Conservation (phyloP, 2,888 invertebrate species). For the Acanthosoma haemorrhoidale region DNA sequence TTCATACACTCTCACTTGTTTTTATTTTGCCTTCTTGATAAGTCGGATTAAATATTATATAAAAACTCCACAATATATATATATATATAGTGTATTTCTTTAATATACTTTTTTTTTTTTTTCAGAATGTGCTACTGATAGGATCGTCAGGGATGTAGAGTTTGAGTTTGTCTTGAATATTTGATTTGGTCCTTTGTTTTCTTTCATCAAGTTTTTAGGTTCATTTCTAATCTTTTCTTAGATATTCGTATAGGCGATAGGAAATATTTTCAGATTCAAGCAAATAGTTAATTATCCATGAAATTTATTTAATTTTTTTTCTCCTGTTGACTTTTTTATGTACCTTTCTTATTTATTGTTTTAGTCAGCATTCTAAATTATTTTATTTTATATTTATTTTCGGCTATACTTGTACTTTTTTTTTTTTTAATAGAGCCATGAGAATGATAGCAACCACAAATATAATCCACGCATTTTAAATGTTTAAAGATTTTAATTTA, state of each 20-base stretch:
- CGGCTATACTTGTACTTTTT: not conserved
- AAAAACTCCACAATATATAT: too few species aligned
- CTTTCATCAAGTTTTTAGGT: not conserved
- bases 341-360: not conserved
- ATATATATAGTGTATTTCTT: too few species aligned
- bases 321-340: not conserved
- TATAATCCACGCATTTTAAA: conserved; percentile 6
- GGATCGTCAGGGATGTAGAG: conserved; percentile 18
- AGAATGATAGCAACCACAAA: conserved; percentile 24
- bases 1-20: too few species aligned
- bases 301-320: not conserved
- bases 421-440: conserved; percentile 5
- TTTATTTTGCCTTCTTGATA: too few species aligned
- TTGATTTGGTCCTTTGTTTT: not conserved
- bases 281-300: not conserved
- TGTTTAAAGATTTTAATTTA: not conserved
- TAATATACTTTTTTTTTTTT: not conserved
- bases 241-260: not conserved
- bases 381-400: not conserved
- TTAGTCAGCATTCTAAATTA: conserved; percentile 1
- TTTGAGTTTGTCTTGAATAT: not conserved
- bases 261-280: not conserved
- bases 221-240: not conserved
- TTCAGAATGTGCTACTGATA: conserved; percentile 9
- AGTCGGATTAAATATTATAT: too few species aligned